Evolutionary conservation across 30 jellyfish, hydroid and myxozoan genomes (phyloP).

Genomic region (Mastigias papua): DNA sequence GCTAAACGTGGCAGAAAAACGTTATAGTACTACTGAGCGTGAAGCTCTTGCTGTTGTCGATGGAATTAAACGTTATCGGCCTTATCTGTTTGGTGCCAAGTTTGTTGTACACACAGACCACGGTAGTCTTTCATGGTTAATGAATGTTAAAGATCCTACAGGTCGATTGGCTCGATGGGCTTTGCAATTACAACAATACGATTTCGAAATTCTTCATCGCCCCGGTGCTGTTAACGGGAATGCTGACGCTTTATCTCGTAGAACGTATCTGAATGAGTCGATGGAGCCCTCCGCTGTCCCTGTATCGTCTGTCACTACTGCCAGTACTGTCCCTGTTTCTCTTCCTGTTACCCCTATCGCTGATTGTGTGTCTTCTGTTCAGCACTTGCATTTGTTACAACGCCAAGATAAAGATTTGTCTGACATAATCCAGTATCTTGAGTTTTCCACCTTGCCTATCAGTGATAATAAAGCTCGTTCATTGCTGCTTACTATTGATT

Average conservation of each 20-base stretch:
- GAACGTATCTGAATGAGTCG: neutral
- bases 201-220: conserved; percentile 55
- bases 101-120: conserved; percentile 56
- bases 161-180: conserved; percentile 24
- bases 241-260: conserved; percentile 44
- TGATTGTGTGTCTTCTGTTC: neutral
- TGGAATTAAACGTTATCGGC: conserved; percentile 58
- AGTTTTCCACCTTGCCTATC: conserved; percentile 1
- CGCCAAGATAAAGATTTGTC: conserved; percentile 24
- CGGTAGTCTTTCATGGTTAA: conserved; percentile 13
- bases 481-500: conserved; percentile 19
- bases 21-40: conserved; percentile 56
- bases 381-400: neutral
- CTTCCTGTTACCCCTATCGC: conserved; percentile 9
- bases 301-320: neutral
- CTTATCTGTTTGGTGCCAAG: conserved; percentile 24
- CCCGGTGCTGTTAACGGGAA: conserved; percentile 20
- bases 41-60: conserved; percentile 70
- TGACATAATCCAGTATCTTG: conserved; percentile 18
- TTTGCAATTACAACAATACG: conserved; percentile 25
- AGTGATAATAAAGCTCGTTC: conserved; percentile 20
- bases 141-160: conserved; percentile 52
- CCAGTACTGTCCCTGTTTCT: neutral
- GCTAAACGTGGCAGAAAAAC: conserved; percentile 16
- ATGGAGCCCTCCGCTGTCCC: neutral